Percentiles rank a stretch among this genome's conserved stretches.
These are phyloP conservation scores for Rhamphomyia laevipes DNA, from an alignment of 2,888 invertebrate genomes.

Conservation along the genomic window DNA sequence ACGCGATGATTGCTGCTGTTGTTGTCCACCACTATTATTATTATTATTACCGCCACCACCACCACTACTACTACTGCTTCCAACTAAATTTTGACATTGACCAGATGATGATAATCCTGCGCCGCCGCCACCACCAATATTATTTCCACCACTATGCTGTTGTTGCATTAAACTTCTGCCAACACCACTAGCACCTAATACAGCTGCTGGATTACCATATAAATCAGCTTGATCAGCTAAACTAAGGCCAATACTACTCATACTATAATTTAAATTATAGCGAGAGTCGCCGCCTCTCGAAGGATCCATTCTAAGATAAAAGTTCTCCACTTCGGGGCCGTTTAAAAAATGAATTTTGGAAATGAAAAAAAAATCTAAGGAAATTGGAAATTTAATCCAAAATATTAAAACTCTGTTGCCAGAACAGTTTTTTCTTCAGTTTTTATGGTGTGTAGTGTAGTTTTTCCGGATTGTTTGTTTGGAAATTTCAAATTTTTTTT, in stretches of 20 bases:
- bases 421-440: too few species aligned
- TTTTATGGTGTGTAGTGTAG: too few species aligned
- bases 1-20: constrained; percentile 25
- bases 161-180: constrained; percentile 27
- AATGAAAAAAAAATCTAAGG: background rate
- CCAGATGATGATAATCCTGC: constrained; percentile 41
- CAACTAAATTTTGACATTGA: constrained; percentile 31
- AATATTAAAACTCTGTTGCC: too few species aligned
- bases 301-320: constrained; percentile 59
- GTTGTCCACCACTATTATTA: constrained; percentile 22
- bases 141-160: constrained; percentile 49
- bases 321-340: constrained; percentile 35
- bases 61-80: constrained; percentile 17
- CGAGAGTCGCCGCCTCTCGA: constrained; percentile 82
- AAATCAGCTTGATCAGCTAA: constrained; percentile 70
- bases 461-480: too few species aligned
- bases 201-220: constrained; percentile 47
- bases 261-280: constrained; percentile 75
- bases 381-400: too few species aligned
- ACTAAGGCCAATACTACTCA: constrained; percentile 66
- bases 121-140: constrained; percentile 27
- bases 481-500: too few species aligned
- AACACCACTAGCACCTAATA: constrained; percentile 24
- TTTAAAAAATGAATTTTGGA: constrained; percentile 9
- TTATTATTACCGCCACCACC: constrained; percentile 15